These are phyloP conservation scores for Lophotis ruficrista DNA, from an alignment of 2,113 vertebrate genomes.

Conservation along the genomic window DNA sequence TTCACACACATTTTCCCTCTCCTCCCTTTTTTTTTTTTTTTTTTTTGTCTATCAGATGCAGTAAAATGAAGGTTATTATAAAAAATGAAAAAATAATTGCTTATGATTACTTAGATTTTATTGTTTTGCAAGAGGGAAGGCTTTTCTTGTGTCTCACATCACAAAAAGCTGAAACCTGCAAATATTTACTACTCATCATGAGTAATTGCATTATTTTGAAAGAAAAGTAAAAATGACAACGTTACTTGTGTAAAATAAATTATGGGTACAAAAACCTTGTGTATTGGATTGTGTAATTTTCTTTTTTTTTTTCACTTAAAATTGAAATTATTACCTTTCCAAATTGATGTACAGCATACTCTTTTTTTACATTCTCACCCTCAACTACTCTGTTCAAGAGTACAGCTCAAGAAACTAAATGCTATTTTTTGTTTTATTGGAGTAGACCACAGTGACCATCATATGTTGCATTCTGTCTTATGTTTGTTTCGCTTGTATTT, in stretches of 20 bases:
- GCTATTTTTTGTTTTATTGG: background rate
- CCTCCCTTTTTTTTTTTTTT: fast-evolving
- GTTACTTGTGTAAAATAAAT: background rate
- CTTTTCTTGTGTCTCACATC: background rate
- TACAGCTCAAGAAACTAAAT: background rate
- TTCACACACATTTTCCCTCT: background rate
- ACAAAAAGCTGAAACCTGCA: background rate
- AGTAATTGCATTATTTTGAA: background rate
- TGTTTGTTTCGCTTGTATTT: background rate
- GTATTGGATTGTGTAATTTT: background rate
- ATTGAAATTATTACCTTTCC: background rate
- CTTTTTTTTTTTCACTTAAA: background rate
- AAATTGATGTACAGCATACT: background rate
- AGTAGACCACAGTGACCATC: background rate
- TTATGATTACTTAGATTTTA: background rate
- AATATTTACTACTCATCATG: background rate
- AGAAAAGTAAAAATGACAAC: background rate
- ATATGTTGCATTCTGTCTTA: background rate
- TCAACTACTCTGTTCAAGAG: background rate
- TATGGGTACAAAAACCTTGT: background rate
- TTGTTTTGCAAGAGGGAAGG: background rate
- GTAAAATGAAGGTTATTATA: background rate
- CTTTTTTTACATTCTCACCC: fast-evolving
- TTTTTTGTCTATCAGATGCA: fast-evolving
- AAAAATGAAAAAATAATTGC: background rate